Percentiles rank a stretch among this genome's conserved stretches.
These are phyloP conservation scores for Chrysomela aeneicollis DNA, from an alignment of 2,888 invertebrate genomes.

Conservation along the genomic window DNA sequence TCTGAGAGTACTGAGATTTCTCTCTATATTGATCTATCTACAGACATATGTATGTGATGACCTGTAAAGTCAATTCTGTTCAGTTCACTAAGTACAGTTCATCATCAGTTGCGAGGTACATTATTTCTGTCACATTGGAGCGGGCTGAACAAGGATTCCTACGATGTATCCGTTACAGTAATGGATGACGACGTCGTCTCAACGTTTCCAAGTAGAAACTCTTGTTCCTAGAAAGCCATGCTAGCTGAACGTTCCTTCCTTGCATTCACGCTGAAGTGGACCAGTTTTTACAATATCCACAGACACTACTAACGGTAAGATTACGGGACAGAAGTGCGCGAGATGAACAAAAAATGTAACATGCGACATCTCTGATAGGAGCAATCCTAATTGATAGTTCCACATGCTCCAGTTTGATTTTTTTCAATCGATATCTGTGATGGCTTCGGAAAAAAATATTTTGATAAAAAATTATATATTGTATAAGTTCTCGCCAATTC, in stretches of 20 bases:
- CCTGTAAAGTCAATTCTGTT: too few species aligned
- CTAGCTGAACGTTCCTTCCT: conserved; percentile 8
- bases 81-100: too few species aligned
- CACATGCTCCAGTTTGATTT: too few species aligned
- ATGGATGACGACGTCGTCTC: not conserved
- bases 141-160: not conserved
- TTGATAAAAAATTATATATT: too few species aligned
- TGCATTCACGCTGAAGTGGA: conserved; percentile 11
- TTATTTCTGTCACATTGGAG: conserved; percentile 5
- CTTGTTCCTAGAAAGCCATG: conserved; percentile 21
- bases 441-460: too few species aligned
- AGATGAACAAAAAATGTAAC: not conserved
- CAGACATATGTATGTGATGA: too few species aligned
- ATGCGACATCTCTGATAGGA: not conserved
- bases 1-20: too few species aligned
- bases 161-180: not conserved
- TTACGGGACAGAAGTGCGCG: conserved; percentile 1
- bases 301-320: conserved; percentile 1
- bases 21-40: too few species aligned
- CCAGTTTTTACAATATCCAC: conserved; percentile 10
- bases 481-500: too few species aligned
- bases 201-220: conserved; percentile 35
- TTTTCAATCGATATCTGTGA: too few species aligned
- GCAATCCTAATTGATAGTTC: not conserved
- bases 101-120: not conserved